Evolutionary conservation across 92 coral and sea anemone species (phyloP).

Genomic region (Heliopora coerulea): DNA sequence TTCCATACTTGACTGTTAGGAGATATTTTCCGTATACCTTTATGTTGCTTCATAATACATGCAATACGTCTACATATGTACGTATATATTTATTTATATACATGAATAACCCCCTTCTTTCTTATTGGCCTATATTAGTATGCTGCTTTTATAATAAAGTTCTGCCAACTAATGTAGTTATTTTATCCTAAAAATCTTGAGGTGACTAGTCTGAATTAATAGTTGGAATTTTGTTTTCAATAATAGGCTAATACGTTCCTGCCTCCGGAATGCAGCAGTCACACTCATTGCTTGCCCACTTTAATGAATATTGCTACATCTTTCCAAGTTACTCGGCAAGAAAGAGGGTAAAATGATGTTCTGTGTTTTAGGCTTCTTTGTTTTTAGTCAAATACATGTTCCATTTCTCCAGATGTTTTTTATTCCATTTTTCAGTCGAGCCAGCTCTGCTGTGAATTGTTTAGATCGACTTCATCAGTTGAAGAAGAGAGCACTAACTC

Average conservation of each 20-base stretch:
- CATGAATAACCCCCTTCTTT: no score
- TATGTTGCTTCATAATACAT: no score
- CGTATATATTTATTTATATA: no score
- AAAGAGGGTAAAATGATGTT: slow-evolving; percentile 65
- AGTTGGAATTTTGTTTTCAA: background rate
- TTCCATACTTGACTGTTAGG: no score
- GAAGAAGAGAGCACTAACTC: slow-evolving; percentile 83
- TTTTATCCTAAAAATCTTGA: no score
- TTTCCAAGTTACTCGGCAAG: slow-evolving; percentile 89
- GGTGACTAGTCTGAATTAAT: no score
- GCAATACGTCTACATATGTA: no score
- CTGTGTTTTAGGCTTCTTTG: background rate
- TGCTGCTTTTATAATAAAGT: no score
- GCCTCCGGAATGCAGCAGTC: slow-evolving; percentile 96
- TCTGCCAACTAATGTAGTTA: no score
- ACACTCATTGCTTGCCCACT: slow-evolving; percentile 88
- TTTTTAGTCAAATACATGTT: background rate
- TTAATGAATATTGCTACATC: slow-evolving; percentile 92
- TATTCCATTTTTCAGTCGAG: slow-evolving; percentile 63
- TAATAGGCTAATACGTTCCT: slow-evolving; percentile 86
- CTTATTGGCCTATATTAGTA: no score
- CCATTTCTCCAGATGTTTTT: background rate
- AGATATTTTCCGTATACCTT: no score
- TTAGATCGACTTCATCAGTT: slow-evolving; percentile 89
- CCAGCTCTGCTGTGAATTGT: slow-evolving; percentile 96